phyloP scores from a whole-genome alignment of 2,888 invertebrate genomes.

The Apotomis betuletana region DNA sequence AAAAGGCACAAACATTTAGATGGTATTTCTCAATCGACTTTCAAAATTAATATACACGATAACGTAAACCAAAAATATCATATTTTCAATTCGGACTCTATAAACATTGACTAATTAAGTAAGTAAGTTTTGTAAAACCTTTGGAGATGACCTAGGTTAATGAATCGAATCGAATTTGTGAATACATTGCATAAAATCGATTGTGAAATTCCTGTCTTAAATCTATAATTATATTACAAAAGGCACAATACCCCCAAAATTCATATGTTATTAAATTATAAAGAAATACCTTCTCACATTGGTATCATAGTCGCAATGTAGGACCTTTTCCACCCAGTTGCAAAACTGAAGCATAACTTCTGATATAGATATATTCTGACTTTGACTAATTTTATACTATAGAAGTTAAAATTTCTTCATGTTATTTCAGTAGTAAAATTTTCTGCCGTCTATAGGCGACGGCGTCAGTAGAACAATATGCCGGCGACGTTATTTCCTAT shows the following conservation, averaged over 20 bases:
- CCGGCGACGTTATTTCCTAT: no score
- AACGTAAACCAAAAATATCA: background rate
- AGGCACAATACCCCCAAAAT: conserved; percentile 76
- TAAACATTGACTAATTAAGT: no score
- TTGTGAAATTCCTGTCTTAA: conserved; percentile 33
- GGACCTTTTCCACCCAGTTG: background rate
- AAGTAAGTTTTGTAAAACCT: no score
- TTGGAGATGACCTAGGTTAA: no score
- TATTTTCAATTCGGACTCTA: no score
- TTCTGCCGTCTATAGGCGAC: no score
- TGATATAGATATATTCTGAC: no score
- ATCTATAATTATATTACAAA: conserved; percentile 70
- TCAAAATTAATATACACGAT: background rate
- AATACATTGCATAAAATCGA: conserved; percentile 21
- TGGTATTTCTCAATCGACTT: conserved; percentile 34
- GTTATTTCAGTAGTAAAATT: no score
- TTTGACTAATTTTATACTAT: no score
- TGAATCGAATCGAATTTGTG: no score
- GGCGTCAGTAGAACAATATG: no score
- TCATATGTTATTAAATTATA: conserved; percentile 50
- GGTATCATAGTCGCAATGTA: background rate
- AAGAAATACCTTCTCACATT: conserved; percentile 43
- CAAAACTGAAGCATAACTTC: background rate
- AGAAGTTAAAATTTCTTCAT: no score
- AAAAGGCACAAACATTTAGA: conserved; percentile 78